Percentiles rank a stretch among this genome's conserved stretches.
Evolutionary conservation across 2,113 vertebrate species (phyloP).

Genomic region (Sorex araneus): DNA sequence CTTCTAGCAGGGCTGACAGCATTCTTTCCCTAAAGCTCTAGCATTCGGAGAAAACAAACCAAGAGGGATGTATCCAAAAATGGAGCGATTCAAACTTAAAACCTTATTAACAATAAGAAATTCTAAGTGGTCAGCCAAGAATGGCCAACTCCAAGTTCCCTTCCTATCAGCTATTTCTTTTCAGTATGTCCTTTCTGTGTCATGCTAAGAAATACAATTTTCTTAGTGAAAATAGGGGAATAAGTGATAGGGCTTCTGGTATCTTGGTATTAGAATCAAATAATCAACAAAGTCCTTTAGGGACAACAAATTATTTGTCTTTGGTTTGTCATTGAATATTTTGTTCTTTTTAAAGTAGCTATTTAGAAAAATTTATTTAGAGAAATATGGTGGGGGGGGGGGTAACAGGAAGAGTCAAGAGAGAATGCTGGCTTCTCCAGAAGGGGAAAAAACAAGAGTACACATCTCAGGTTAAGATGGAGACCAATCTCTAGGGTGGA

Average conservation of each 20-base stretch:
- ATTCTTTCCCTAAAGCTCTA: background rate
- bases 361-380: too few relatives aligned
- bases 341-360: background rate
- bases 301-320: background rate
- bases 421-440: too few relatives aligned
- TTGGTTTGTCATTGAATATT: constrained; percentile 25
- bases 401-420: too few relatives aligned
- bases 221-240: constrained; percentile 32
- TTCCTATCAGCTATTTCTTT: constrained; percentile 23
- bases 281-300: background rate
- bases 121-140: constrained; percentile 23
- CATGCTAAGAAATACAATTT: constrained; percentile 27
- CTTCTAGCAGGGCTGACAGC: constrained; percentile 36
- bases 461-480: too few relatives aligned
- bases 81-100: constrained; percentile 33
- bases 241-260: background rate
- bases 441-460: too few relatives aligned
- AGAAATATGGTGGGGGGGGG: too few relatives aligned
- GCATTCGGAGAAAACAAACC: background rate
- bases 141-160: background rate
- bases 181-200: background rate
- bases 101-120: background rate
- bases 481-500: too few relatives aligned
- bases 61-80: constrained; percentile 18
- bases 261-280: background rate